Evolutionary conservation across 2,888 invertebrate species (phyloP).

Genomic region (Drosophila pseudotalamancana): DNA sequence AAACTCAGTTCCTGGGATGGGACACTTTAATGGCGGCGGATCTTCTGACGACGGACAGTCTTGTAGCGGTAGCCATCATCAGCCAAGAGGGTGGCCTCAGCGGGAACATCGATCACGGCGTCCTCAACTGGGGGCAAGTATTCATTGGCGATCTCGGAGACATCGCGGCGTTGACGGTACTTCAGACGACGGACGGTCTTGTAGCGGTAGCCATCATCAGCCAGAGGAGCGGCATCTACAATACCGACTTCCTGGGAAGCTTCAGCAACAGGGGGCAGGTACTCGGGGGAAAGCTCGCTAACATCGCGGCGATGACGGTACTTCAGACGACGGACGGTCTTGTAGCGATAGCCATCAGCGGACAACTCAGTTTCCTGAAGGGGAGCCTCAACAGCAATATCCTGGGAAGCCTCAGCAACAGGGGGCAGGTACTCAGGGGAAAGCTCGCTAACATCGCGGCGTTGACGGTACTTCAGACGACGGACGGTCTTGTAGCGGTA

Average conservation of each 20-base stretch:
- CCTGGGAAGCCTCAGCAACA: slow-evolving; percentile 40
- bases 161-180: no score
- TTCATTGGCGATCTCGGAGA: slow-evolving; percentile 59
- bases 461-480: slow-evolving; percentile 60
- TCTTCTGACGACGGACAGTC: no score
- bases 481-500: slow-evolving; percentile 75
- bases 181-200: no score
- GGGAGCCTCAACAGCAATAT: slow-evolving; percentile 43
- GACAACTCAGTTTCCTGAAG: slow-evolving; percentile 46
- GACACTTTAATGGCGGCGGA: slow-evolving; percentile 64
- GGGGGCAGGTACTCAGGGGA: slow-evolving; percentile 70
- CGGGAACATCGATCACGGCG: slow-evolving; percentile 60
- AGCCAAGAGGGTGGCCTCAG: slow-evolving; percentile 57
- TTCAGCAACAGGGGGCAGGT: slow-evolving; percentile 63
- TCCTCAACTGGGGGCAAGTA: slow-evolving; percentile 67
- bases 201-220: slow-evolving; percentile 73
- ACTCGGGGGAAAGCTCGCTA: slow-evolving; percentile 62
- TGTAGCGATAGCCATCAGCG: slow-evolving; percentile 76
- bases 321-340: slow-evolving; percentile 63
- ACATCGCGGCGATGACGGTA: slow-evolving; percentile 72
- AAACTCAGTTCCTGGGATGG: slow-evolving; percentile 45
- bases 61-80: no score
- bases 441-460: slow-evolving; percentile 74
- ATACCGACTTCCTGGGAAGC: slow-evolving; percentile 29
- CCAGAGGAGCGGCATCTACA: slow-evolving; percentile 38